Percentiles rank a stretch among this genome's conserved stretches.
Evolutionary conservation across 1,140 invertebrate genomes (phyloP).

Genomic region (Drosophila suzukii): DNA sequence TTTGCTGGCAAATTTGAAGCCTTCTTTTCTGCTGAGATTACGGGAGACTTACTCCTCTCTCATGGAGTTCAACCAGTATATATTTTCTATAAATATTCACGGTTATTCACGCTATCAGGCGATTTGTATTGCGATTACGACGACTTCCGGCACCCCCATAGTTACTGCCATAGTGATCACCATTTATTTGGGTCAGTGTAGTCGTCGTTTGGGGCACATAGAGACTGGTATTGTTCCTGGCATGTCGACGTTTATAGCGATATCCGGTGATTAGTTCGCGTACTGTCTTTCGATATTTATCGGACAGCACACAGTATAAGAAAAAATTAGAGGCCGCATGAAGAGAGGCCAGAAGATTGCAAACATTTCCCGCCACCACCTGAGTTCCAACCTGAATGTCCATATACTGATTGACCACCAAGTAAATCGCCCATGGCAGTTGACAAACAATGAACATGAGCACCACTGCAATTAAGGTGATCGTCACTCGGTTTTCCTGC

Average conservation of each 20-base stretch:
- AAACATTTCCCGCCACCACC: conserved; percentile 88
- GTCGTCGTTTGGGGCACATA: conserved; percentile 67
- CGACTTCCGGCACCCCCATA: conserved; percentile 30
- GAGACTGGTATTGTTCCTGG: conserved; percentile 69
- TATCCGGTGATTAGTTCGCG: conserved; percentile 87
- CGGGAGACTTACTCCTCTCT: background rate
- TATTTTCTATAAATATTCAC: background rate
- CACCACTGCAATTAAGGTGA: conserved; percentile 91
- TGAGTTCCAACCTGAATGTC: conserved; percentile 63
- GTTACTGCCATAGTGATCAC: conserved; percentile 39
- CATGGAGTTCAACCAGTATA: conserved; percentile 2
- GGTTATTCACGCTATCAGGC: conserved; percentile 58
- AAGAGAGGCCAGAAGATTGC: conserved; percentile 89
- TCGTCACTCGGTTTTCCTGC: conserved; percentile 90
- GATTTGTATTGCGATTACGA: conserved; percentile 45
- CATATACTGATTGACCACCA: conserved; percentile 60
- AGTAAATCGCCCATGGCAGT: conserved; percentile 87
- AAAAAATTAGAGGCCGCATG: conserved; percentile 92
- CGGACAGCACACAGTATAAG: conserved; percentile 91
- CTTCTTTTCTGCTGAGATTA: background rate
- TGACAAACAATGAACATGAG: conserved; percentile 91
- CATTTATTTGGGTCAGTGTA: conserved; percentile 62
- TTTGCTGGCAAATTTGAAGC: conserved; percentile 10
- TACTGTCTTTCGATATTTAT: conserved; percentile 91
- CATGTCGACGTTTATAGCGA: conserved; percentile 69